Percentiles rank a stretch among this genome's conserved stretches.
Conservation (phyloP, 2,113 vertebrate species). For the Urocolius indicus region DNA sequence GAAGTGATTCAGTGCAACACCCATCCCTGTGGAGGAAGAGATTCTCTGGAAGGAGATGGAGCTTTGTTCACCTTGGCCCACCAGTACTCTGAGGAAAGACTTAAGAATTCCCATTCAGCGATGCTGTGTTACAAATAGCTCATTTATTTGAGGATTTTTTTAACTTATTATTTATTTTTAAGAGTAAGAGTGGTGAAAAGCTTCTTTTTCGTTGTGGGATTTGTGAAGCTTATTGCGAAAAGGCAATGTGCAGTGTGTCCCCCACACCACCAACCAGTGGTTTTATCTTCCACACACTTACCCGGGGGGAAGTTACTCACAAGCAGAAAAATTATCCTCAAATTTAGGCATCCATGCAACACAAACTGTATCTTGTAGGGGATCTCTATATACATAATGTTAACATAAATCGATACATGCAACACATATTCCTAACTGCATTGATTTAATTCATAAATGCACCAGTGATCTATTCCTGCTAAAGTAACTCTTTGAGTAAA, state of each 20-base stretch:
- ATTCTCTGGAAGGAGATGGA: background rate
- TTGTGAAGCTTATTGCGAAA: background rate
- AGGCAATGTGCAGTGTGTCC: background rate
- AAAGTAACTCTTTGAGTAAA: background rate
- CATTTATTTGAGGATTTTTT: background rate
- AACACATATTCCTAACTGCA: background rate
- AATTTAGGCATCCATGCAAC: background rate
- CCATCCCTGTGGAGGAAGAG: background rate
- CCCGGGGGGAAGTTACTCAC: background rate
- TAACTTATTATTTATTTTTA: background rate
- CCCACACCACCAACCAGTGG: background rate
- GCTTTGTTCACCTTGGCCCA: background rate
- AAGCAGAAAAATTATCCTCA: background rate
- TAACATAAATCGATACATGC: background rate
- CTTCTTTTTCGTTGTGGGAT: background rate
- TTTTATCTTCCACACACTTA: background rate
- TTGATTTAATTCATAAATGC: background rate
- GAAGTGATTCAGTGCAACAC: background rate
- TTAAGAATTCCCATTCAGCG: background rate
- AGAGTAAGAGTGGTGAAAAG: background rate
- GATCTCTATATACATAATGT: background rate
- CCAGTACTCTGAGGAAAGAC: background rate
- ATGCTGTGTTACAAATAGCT: background rate
- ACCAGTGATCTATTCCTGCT: background rate
- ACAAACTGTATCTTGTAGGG: accelerated